Percentiles rank a stretch among this genome's conserved stretches.
Evolutionary conservation across 2,797 vertebrate species (phyloP).

Genomic region (Anolis apletophallus): DNA sequence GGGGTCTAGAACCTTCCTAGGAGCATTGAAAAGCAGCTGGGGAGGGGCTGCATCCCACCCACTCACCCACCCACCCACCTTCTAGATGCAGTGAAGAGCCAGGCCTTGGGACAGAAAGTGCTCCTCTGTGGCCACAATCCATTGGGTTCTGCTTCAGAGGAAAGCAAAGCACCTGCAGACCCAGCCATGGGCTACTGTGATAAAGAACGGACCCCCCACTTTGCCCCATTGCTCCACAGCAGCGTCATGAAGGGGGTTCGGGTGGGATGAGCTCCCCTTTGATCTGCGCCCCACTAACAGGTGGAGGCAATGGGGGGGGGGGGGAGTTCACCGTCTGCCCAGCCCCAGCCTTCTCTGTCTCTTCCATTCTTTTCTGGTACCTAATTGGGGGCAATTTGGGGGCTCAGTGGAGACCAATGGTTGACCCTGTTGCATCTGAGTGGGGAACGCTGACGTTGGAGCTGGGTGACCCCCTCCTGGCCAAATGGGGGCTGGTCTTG

Average conservation of each 20-base stretch:
- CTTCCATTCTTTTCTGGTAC: background rate
- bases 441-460: background rate
- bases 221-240: no score
- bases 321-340: background rate
- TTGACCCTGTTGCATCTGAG: background rate
- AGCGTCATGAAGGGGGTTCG: background rate
- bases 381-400: background rate
- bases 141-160: background rate
- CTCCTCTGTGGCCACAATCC: background rate
- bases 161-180: background rate
- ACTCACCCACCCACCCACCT: no score
- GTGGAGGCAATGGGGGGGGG: background rate
- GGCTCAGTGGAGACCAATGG: background rate
- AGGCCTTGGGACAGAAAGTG: no score
- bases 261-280: no score
- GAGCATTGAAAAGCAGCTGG: no score
- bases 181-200: background rate
- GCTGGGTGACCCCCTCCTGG: background rate
- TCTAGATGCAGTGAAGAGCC: no score
- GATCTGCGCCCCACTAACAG: no score
- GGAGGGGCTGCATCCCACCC: no score
- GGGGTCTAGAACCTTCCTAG: no score
- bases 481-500: no score
- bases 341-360: background rate
- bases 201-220: background rate